Base-by-base conservation (phyloP, 2,888 invertebrate genomes). In the Ypsolopha scabrella region DNA sequence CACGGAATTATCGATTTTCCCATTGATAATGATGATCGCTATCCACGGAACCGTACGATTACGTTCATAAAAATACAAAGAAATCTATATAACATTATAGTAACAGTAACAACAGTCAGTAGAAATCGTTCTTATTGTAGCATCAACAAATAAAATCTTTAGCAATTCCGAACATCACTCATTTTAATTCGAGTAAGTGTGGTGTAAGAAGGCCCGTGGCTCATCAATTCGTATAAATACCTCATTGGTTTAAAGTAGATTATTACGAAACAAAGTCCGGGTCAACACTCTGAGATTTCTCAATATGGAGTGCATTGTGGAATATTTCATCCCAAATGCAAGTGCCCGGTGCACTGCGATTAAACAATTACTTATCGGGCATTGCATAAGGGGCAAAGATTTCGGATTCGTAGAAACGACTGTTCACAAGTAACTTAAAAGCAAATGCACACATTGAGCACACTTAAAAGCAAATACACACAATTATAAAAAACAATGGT, bases 181-280 rank as follows among this genome's bases (percentile, higher is more conserved):
- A 79, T 71, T 75, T 73, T 77, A 76, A 76, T 75, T 72, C 66
- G 67, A 60, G 58, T 59, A 54, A 45, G 37, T 48, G 67, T 67
- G 66, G 61, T 60, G 68, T 63, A 65, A 67, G 57, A 58, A 58
- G 39, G 41, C 50, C 56, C 57, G 56, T 57, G 57, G 63, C 59
- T 68, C 75, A 74, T 75, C 76, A 75, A 78, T 75, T 78, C 70
- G 68, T 74, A 67, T 68, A 75, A 50, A 73, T 67, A 65, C 65
- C 68, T 75, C 75, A 78, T 77, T 77, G 76, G 69, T 66, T 70
- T 69, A 72, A 65, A 73, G 63, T 69, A 65, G 61, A 56, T 54
- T 53, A 54, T 68, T 70, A 60, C 64, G 65, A 57, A 66, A 70
- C 54, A 47, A 60, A 52, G 57, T 67, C 68, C 67, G 72, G 75